These are phyloP conservation scores for Drosophila baimaii DNA, from an alignment of 1,140 invertebrate genomes.

Conservation along the genomic window DNA sequence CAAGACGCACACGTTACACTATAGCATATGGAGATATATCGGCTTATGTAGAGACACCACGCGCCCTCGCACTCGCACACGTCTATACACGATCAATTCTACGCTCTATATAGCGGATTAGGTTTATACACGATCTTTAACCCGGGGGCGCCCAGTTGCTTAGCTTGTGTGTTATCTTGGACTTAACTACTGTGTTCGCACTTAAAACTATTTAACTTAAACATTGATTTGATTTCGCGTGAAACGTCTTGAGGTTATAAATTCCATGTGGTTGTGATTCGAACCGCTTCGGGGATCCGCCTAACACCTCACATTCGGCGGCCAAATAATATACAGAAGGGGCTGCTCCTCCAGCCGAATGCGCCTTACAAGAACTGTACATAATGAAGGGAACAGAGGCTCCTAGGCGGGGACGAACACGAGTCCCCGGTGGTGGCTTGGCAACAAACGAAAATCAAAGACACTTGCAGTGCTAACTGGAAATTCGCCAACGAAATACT, in stretches of 20 bases:
- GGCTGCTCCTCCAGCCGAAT: constrained; percentile 31
- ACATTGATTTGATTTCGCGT: constrained; percentile 79
- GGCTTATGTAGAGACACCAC: constrained; percentile 30
- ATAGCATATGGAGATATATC: constrained; percentile 42
- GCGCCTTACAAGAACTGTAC: constrained; percentile 41
- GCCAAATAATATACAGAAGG: constrained; percentile 42
- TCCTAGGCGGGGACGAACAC: background rate
- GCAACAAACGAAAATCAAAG: constrained; percentile 49
- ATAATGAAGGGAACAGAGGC: constrained; percentile 42
- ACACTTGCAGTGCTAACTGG: constrained; percentile 60
- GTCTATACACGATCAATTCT: constrained; percentile 42
- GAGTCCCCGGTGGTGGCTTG: constrained; percentile 19
- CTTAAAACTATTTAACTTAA: constrained; percentile 83
- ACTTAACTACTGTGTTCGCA: constrained; percentile 39
- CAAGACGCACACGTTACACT: constrained; percentile 65
- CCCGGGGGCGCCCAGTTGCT: constrained; percentile 35
- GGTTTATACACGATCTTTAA: constrained; percentile 48
- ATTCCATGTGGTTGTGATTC: constrained; percentile 61
- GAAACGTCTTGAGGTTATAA: constrained; percentile 77
- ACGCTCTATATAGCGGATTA: constrained; percentile 30
- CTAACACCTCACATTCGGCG: constrained; percentile 35
- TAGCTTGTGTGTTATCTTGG: constrained; percentile 35
- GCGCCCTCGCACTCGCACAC: constrained; percentile 32
- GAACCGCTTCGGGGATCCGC: constrained; percentile 7
- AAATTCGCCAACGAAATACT: constrained; percentile 54